Percentiles rank a stretch among this genome's conserved stretches.
Conservation (phyloP, 2,113 vertebrate species). For the Mastomys coucha region DNA sequence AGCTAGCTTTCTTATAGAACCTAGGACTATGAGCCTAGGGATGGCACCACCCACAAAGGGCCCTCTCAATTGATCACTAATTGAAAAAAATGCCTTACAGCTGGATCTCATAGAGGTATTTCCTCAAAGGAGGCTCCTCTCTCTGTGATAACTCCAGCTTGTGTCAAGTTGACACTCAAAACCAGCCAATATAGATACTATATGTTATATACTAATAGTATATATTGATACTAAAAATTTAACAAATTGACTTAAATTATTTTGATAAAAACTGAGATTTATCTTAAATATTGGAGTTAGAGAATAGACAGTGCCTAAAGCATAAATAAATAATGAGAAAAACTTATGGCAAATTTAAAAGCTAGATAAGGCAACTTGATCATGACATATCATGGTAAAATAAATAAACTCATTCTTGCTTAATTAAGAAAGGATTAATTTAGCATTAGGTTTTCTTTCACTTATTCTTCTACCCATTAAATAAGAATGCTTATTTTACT, state of each 20-base stretch:
- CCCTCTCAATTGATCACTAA: no score
- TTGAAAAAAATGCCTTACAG: no score
- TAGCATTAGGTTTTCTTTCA: neutral
- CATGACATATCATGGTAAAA: neutral
- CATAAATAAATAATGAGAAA: neutral
- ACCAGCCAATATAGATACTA: no score
- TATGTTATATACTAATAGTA: neutral
- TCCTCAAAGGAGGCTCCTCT: no score
- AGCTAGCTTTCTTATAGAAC: no score
- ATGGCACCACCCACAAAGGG: no score
- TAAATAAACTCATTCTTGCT: neutral
- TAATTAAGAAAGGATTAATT: neutral
- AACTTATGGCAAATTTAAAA: neutral
- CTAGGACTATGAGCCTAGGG: no score
- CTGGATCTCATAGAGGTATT: no score
- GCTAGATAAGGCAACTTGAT: neutral
- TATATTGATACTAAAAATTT: neutral
- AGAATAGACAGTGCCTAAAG: neutral
- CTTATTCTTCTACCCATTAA: neutral
- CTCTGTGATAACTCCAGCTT: no score
- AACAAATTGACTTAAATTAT: neutral
- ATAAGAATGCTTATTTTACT: neutral
- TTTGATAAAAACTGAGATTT: neutral
- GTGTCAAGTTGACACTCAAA: no score
- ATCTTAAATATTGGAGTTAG: neutral